Evolutionary conservation across 2,113 vertebrate genomes (phyloP).

Genomic region (Chaetops frenatus): DNA sequence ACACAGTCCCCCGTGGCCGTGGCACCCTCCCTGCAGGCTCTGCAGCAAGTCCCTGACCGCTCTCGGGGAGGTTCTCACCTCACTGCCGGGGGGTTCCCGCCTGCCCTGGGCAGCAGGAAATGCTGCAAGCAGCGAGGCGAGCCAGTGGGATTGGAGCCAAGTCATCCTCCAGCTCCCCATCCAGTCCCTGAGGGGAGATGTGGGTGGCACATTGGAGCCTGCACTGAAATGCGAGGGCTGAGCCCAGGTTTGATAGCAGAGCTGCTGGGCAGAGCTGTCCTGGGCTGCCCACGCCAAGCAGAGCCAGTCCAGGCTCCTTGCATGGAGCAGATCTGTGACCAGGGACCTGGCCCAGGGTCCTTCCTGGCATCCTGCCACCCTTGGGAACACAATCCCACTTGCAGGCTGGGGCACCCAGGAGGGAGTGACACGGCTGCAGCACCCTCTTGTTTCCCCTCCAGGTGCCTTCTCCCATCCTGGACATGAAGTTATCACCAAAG

Average conservation of each 20-base stretch:
- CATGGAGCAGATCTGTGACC: background rate
- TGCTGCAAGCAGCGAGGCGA: background rate
- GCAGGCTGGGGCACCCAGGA: background rate
- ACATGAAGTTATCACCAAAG: constrained; percentile 83
- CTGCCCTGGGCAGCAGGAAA: background rate
- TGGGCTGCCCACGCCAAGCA: background rate
- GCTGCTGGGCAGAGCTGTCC: background rate
- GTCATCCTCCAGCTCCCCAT: background rate
- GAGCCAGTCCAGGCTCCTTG: background rate
- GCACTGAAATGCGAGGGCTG: background rate
- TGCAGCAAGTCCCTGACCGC: background rate
- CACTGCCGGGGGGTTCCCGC: background rate
- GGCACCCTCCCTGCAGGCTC: background rate
- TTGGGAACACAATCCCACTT: fast-evolving
- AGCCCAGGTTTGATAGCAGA: background rate
- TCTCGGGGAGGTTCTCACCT: fast-evolving
- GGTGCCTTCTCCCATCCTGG: constrained; percentile 75
- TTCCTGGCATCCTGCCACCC: no score
- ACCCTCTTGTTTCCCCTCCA: background rate
- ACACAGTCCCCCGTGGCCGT: fast-evolving
- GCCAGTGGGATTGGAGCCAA: background rate
- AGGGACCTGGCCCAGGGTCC: background rate
- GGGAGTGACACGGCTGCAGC: background rate
- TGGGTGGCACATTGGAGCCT: background rate
- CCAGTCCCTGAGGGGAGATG: background rate